phyloP scores from a whole-genome alignment of 1,140 invertebrate genomes.

The Musca domestica region DNA sequence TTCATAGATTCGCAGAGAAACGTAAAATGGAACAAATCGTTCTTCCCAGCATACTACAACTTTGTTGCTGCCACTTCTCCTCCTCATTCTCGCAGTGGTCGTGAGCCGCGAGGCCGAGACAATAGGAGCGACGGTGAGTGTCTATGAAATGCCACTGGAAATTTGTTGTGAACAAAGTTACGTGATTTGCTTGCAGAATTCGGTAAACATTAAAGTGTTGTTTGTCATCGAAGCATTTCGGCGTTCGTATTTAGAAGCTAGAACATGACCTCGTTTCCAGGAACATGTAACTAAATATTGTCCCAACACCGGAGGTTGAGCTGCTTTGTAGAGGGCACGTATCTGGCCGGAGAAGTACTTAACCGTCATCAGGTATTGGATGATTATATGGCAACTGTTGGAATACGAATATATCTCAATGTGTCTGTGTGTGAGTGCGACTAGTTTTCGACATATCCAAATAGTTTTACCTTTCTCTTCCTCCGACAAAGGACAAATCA shows the following conservation, averaged over 20 bases:
- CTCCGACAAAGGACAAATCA: too few species aligned
- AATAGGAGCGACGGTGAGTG: neutral
- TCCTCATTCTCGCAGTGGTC: neutral
- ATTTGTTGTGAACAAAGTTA: slow-evolving; percentile 12
- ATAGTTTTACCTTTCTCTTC: too few species aligned
- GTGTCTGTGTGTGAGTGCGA: too few species aligned
- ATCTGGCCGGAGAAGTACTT: too few species aligned
- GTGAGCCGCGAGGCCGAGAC: neutral
- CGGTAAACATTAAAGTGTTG: slow-evolving; percentile 12
- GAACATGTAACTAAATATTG: slow-evolving; percentile 18
- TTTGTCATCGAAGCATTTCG: slow-evolving; percentile 6
- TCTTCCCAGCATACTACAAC: neutral
- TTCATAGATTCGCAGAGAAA: too few species aligned
- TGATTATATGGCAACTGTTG: too few species aligned
- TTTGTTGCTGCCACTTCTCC: neutral
- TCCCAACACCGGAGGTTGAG: too few species aligned
- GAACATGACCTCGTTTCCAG: slow-evolving; percentile 17
- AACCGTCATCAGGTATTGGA: too few species aligned
- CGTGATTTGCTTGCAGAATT: slow-evolving; percentile 19
- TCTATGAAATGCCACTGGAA: neutral
- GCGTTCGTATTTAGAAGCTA: too few species aligned
- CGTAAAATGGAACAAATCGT: neutral
- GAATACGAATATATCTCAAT: too few species aligned
- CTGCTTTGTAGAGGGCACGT: too few species aligned
- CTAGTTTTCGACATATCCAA: too few species aligned